Percentiles rank a stretch among this genome's conserved stretches.
phyloP scores from a whole-genome alignment of 2,888 invertebrate genomes.

The Agriotes lineatus region DNA sequence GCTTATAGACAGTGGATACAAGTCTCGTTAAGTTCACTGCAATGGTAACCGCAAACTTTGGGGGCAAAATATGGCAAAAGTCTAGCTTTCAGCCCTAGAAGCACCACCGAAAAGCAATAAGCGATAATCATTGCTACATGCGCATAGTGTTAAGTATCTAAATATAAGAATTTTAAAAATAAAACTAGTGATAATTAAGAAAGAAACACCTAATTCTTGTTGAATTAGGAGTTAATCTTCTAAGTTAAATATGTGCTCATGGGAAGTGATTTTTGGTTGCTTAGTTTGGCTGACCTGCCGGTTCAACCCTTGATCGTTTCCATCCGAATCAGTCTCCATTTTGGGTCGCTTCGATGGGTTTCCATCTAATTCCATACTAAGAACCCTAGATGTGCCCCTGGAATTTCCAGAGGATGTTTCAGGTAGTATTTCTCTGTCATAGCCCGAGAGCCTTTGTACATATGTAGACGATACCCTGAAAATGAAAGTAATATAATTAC shows the following conservation, averaged over 20 bases:
- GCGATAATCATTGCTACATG: background rate
- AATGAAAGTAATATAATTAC: too few relatives aligned
- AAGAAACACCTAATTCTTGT: constrained; percentile 24
- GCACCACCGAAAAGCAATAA: background rate
- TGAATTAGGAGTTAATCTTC: constrained; percentile 23
- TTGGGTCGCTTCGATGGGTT: constrained; percentile 58
- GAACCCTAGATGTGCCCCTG: constrained; percentile 54
- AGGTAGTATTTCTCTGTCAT: constrained; percentile 56
- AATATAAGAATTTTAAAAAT: constrained; percentile 1
- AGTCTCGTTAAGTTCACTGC: too few relatives aligned
- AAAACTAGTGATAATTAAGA: constrained; percentile 9
- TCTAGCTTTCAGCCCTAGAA: background rate
- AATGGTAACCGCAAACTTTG: background rate
- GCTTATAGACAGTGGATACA: too few relatives aligned
- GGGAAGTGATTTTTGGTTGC: constrained; percentile 45
- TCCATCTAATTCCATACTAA: constrained; percentile 50
- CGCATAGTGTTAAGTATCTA: background rate
- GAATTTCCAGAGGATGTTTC: constrained; percentile 44
- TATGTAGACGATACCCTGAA: constrained; percentile 62
- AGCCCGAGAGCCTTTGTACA: constrained; percentile 55
- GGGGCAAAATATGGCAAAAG: constrained; percentile 7
- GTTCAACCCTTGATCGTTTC: constrained; percentile 57
- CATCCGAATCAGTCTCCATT: constrained; percentile 59
- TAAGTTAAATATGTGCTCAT: constrained; percentile 25
- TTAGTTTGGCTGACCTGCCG: constrained; percentile 64